Percentiles rank a stretch among this genome's conserved stretches.
These are phyloP conservation scores for Drosophila affinis DNA, from an alignment of 2,888 invertebrate genomes.

Conservation along the genomic window DNA sequence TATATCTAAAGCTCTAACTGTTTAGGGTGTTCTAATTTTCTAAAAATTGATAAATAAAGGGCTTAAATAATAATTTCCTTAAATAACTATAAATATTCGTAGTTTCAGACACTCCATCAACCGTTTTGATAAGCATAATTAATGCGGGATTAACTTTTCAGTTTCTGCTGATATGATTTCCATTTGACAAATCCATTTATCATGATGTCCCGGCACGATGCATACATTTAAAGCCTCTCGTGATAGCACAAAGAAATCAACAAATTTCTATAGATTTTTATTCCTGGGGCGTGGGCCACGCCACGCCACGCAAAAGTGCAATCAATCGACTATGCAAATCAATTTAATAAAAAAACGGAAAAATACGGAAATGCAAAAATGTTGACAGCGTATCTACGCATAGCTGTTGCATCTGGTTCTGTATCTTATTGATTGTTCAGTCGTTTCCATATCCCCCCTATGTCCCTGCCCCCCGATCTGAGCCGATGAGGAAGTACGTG, in stretches of 20 bases:
- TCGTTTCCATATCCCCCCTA: slow-evolving; percentile 15
- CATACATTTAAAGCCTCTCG: slow-evolving; percentile 36
- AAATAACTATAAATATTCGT: slow-evolving; percentile 4
- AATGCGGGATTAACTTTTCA: slow-evolving; percentile 36
- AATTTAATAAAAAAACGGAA: slow-evolving; percentile 31
- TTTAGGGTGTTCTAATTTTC: neutral
- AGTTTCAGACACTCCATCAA: slow-evolving; percentile 35
- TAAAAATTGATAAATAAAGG: neutral
- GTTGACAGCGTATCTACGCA: slow-evolving; percentile 36
- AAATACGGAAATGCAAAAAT: slow-evolving; percentile 61
- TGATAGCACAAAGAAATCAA: slow-evolving; percentile 17
- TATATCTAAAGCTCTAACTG: no score
- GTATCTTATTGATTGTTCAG: slow-evolving; percentile 29
- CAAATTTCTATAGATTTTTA: neutral
- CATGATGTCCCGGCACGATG: slow-evolving; percentile 32
- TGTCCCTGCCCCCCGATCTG: neutral
- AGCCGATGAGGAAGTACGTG: slow-evolving; percentile 2
- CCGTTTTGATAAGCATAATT: slow-evolving; percentile 35
- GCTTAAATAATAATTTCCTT: neutral
- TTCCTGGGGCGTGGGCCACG: slow-evolving; percentile 2
- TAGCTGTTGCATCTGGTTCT: slow-evolving; percentile 56
- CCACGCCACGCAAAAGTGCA: neutral
- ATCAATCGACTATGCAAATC: slow-evolving; percentile 45
- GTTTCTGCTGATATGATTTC: slow-evolving; percentile 31
- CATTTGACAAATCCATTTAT: slow-evolving; percentile 41